Percentiles rank a stretch among this genome's conserved stretches.
These are phyloP conservation scores for Apamea monoglypha DNA, from an alignment of 2,888 invertebrate species.

Conservation along the genomic window DNA sequence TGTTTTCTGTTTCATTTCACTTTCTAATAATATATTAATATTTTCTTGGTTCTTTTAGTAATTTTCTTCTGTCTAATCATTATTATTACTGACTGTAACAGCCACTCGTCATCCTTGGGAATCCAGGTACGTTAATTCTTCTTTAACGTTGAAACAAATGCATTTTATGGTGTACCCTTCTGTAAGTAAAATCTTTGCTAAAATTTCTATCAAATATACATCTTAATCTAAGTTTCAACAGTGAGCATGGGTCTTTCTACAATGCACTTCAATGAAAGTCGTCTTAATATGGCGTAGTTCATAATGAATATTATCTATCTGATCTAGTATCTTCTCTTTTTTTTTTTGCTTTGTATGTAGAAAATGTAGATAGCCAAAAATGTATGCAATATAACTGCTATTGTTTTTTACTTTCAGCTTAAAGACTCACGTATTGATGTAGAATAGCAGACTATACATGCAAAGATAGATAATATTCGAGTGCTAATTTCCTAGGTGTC, in stretches of 20 bases:
- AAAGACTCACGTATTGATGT: not conserved
- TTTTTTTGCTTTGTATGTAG: not conserved
- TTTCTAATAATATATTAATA: slow-evolving; percentile 82
- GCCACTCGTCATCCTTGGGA: slow-evolving; percentile 68
- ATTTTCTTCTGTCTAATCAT: slow-evolving; percentile 63
- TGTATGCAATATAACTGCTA: not conserved
- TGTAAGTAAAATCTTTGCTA: slow-evolving; percentile 46
- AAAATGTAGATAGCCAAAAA: not conserved
- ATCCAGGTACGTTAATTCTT: slow-evolving; percentile 71
- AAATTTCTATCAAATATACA: not conserved
- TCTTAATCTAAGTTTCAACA: not conserved
- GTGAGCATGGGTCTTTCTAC: not conserved
- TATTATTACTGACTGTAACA: slow-evolving; percentile 68
- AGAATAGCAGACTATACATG: not conserved
- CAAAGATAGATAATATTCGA: slow-evolving; percentile 4
- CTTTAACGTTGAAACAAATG: slow-evolving; percentile 50
- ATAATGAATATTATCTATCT: slow-evolving; percentile 1
- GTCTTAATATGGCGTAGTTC: not conserved
- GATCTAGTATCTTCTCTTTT: not conserved
- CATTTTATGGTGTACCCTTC: slow-evolving; percentile 33
- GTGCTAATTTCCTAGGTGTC: not conserved
- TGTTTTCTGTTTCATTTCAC: slow-evolving; percentile 77
- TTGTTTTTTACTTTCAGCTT: not conserved
- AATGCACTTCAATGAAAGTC: not conserved
- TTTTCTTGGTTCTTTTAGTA: slow-evolving; percentile 78